phyloP scores from a whole-genome alignment of 2,113 vertebrate genomes.

The Brachirus orientalis region DNA sequence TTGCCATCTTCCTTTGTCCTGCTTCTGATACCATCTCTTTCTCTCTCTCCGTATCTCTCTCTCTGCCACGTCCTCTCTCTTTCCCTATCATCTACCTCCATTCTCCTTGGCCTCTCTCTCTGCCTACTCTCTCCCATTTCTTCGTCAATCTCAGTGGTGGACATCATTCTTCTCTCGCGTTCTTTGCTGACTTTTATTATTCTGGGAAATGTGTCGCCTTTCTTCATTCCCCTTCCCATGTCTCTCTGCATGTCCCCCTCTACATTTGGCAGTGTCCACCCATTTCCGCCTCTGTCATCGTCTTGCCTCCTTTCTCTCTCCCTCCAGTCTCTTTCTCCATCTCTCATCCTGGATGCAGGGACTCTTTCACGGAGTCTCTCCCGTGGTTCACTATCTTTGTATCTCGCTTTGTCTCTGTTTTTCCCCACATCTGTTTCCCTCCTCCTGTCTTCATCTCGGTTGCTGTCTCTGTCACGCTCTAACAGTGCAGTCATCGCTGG shows the following conservation, averaged over 20 bases:
- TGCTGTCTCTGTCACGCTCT: conserved; percentile 53
- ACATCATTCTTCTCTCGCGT: conserved; percentile 4
- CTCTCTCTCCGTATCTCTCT: conserved; percentile 37
- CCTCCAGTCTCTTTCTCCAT: conserved; percentile 50
- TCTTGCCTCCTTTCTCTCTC: conserved; percentile 50
- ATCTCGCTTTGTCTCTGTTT: conserved; percentile 51
- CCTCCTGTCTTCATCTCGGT: conserved; percentile 54
- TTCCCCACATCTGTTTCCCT: conserved; percentile 58
- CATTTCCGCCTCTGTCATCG: conserved; percentile 41
- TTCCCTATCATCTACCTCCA: conserved; percentile 45
- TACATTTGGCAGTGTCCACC: conserved; percentile 28
- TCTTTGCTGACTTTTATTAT: conserved; percentile 53
- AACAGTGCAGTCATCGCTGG: conserved; percentile 41
- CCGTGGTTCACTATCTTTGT: conserved; percentile 42
- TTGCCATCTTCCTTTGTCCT: conserved; percentile 53
- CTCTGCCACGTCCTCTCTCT: conserved; percentile 33
- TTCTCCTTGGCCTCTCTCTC: conserved; percentile 28
- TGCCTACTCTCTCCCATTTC: conserved; percentile 22
- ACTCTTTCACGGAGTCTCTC: conserved; percentile 42
- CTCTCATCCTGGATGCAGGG: conserved; percentile 35
- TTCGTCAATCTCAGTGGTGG: conserved; percentile 9
- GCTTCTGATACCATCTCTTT: conserved; percentile 36
- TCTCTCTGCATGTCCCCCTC: conserved; percentile 22
- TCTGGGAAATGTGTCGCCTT: conserved; percentile 78
- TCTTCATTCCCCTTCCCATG: conserved; percentile 27